Percentiles rank a stretch among this genome's conserved stretches.
These are phyloP conservation scores for Araneus ventricosus DNA, from an alignment of 1,140 invertebrate species.

Conservation along the genomic window DNA sequence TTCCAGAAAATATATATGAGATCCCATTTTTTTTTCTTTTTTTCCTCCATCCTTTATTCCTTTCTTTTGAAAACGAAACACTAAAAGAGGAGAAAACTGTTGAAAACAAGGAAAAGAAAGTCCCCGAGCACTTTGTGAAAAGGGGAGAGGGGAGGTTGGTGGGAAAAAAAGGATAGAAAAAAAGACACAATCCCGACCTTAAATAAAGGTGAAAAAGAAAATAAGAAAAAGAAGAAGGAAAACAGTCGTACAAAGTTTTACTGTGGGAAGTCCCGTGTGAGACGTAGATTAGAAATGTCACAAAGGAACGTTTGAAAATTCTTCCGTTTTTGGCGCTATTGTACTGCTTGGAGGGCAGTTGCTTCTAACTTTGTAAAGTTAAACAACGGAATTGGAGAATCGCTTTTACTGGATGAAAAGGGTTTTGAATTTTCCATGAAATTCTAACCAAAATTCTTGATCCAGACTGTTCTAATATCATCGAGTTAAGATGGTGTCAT, in stretches of 20 bases:
- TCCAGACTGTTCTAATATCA: neutral
- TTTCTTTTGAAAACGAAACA: conserved; percentile 35
- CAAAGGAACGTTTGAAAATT: conserved; percentile 51
- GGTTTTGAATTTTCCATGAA: neutral
- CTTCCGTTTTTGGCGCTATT: neutral
- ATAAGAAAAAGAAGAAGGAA: neutral
- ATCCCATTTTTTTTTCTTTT: conserved; percentile 32
- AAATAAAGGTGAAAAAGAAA: conserved; percentile 42
- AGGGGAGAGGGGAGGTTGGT: neutral
- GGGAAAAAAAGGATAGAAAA: neutral
- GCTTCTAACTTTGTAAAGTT: neutral
- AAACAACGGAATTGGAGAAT: conserved; percentile 13
- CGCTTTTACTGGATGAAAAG: neutral
- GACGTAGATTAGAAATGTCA: conserved; percentile 67
- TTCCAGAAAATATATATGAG: conserved; percentile 55
- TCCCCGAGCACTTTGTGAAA: conserved; percentile 41
- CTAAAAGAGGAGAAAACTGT: conserved; percentile 31
- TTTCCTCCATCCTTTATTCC: too few relatives aligned
- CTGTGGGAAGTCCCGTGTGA: neutral
- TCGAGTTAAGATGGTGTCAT: too few relatives aligned
- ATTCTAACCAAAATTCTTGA: neutral
- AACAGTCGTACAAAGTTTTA: conserved; percentile 27
- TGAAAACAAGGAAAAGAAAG: conserved; percentile 50
- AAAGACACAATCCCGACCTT: conserved; percentile 5
- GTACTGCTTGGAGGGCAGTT: neutral